Base-by-base conservation (phyloP, 37 sponge, comb jelly and placozoan genomes). In the Spongilla lacustris region DNA sequence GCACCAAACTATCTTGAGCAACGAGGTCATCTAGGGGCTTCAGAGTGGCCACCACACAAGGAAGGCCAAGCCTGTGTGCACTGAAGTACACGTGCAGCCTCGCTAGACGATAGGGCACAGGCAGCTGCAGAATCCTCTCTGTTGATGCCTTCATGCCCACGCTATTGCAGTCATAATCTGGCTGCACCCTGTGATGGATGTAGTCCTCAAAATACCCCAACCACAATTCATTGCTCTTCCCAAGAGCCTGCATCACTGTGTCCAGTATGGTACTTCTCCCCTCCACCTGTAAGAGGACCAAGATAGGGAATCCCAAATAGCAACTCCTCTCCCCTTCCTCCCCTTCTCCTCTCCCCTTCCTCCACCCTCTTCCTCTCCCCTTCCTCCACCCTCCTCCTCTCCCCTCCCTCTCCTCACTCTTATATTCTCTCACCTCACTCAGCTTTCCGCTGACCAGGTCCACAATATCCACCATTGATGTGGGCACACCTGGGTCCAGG, bases 161-260 rank as follows among this genome's bases (percentile, higher is more conserved):
- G 14, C 87, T 86, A 0, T 71, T 73, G 68, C 46, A 68, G 8
- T 78, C 78, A 36, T 58, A 74, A 13, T 83, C 87, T 26, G 89
- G 46, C 36, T 80, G 94, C 35, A 94, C 70, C 32, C 82, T 88
- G 11, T 87, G 79, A 33, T 74, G 72, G 26, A 81, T 88, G 68
- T 88, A 94, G 32, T 90, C 94, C 29, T 88, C 81, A 21, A 85
- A 75, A 69, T 94, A 94, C 31, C 81, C 72, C 66, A 83, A 68
- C 89, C 88, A 90, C 31, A 91, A 69, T 10, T n/a, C 50, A 21
- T 78, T 41, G n/a, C 74, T 75, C 30, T 81, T 34, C 17, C 0
- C 29, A 48, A 90, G 80, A 2, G 88, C 94, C 19, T 77, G 30
- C 1, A 90, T 31, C 22, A 83, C 88, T 23, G 72, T 34, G 24